Percentiles rank a stretch among this genome's conserved stretches.
Evolutionary conservation across 2,113 vertebrate species (phyloP).

Genomic region (Rafetus swinhoei): DNA sequence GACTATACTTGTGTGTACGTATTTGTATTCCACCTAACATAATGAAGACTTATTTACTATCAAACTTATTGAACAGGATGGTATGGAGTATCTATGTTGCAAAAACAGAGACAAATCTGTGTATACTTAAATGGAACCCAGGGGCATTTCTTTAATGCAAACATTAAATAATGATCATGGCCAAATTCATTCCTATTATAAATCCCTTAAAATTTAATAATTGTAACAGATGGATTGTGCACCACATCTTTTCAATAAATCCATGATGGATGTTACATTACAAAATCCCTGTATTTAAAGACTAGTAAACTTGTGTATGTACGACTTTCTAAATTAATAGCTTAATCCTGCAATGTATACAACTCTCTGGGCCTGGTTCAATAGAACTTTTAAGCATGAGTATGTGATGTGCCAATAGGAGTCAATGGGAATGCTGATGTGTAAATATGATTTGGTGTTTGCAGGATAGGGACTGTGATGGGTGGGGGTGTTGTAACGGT

Average conservation of each 20-base stretch:
- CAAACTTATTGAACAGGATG: background rate
- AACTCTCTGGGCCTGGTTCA: too few relatives aligned
- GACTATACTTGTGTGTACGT: background rate
- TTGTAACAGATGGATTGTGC: too few relatives aligned
- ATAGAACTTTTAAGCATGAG: rapidly evolving
- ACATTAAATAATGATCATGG: background rate
- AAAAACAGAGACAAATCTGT: background rate
- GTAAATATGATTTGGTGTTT: too few relatives aligned
- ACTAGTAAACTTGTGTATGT: too few relatives aligned
- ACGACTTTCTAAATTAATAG: too few relatives aligned
- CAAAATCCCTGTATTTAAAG: too few relatives aligned
- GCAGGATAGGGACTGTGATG: too few relatives aligned
- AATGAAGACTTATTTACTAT: background rate
- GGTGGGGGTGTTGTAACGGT: too few relatives aligned
- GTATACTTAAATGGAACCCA: background rate
- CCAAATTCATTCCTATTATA: background rate
- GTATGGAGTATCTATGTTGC: background rate
- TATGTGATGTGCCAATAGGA: background rate
- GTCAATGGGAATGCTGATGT: background rate
- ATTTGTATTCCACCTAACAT: background rate
- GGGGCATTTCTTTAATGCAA: background rate
- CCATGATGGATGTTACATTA: too few relatives aligned
- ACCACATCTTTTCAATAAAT: too few relatives aligned
- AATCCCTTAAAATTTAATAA: too few relatives aligned
- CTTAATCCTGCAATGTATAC: too few relatives aligned